Evolutionary conservation across 1,140 invertebrate species (phyloP).

Genomic region (Thaumatotibia leucotreta): DNA sequence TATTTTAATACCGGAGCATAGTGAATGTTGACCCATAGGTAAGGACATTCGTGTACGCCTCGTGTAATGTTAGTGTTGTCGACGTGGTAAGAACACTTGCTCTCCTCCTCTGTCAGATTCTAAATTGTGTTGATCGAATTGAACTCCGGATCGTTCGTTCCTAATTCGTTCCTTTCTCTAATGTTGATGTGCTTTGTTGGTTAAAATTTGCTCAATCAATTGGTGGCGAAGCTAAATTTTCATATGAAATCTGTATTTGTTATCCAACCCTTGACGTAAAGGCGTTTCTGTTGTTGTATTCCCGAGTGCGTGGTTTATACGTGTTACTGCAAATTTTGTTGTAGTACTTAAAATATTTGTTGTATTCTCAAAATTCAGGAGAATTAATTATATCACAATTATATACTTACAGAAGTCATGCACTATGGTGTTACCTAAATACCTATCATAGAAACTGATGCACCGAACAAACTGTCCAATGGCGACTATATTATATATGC

Average conservation of each 20-base stretch:
- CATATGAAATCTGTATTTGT: neutral
- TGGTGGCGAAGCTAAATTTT: conserved; percentile 25
- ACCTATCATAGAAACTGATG: conserved; percentile 46
- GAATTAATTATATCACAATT: conserved; percentile 18
- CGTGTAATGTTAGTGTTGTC: conserved; percentile 51
- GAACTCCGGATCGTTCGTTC: conserved; percentile 58
- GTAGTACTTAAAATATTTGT: conserved; percentile 10
- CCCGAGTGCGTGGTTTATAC: neutral
- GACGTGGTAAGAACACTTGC: conserved; percentile 63
- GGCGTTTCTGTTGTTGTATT: neutral
- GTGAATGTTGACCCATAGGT: conserved; percentile 56
- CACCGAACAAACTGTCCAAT: conserved; percentile 34
- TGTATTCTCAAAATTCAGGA: neutral
- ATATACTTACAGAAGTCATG: conserved; percentile 7
- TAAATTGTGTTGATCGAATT: conserved; percentile 50
- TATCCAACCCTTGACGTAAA: neutral
- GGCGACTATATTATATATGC: conserved; percentile 26
- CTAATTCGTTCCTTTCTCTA: conserved; percentile 56
- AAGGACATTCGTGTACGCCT: conserved; percentile 51
- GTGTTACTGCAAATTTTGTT: conserved; percentile 9
- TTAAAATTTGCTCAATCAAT: conserved; percentile 69
- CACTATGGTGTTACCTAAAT: conserved; percentile 42
- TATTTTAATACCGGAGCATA: conserved; percentile 70
- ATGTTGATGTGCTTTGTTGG: conserved; percentile 46
- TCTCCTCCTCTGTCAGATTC: conserved; percentile 45